Evolutionary conservation across 2,888 invertebrate genomes (phyloP), one percentile per base, ranked within the genome.

Genomic region (Hirudinaria manillensis): DNA sequence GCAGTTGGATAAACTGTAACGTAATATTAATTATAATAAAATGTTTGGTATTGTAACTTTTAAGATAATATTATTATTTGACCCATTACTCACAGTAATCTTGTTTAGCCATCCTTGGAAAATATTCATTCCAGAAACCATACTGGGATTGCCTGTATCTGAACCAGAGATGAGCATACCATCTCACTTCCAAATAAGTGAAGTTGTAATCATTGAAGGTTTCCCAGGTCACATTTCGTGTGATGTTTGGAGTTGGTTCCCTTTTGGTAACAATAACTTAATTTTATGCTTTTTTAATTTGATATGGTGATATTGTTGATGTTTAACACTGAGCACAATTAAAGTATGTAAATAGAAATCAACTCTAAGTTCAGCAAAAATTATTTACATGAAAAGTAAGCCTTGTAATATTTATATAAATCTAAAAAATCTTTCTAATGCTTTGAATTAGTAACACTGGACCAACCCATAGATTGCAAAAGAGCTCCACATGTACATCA

Each of bases 401-500:
- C 3, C 36, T 10, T 36, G 13, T 7, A 19, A 24, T 16, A 53
- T 53, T 53, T 53, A 21, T 16, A 53, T 53, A 21, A 53, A 21
- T 53, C 53, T 53, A 24, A 19, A 61, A 45, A 10, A 10, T 45
- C 10, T 45, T 45, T 45, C 10, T 6, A 45, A 10, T 16, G 10
- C 16, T 45, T 45, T 3, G 16, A 45, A 45, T 7, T 51, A 53
- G 6, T 7, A 0, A 51, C 51, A 27, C 51, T 45, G 45, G 45
- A 78, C 83, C 80, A 80, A 87, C 87, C 87, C 86, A 74, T 82
- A 82, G 74, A 83, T 81, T 13, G 84, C 85, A 80, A 87, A 87
- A 80, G 87, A 86, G 7, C 84, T 84, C 81, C 85, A 84, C 77
- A 87, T 78, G 72, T 83, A 82, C 82, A 87, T 87, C 84, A 87